Percentiles rank a stretch among this genome's conserved stretches.
Evolutionary conservation across 2,888 invertebrate genomes (phyloP).

Genomic region (Drosophila longiperda): DNA sequence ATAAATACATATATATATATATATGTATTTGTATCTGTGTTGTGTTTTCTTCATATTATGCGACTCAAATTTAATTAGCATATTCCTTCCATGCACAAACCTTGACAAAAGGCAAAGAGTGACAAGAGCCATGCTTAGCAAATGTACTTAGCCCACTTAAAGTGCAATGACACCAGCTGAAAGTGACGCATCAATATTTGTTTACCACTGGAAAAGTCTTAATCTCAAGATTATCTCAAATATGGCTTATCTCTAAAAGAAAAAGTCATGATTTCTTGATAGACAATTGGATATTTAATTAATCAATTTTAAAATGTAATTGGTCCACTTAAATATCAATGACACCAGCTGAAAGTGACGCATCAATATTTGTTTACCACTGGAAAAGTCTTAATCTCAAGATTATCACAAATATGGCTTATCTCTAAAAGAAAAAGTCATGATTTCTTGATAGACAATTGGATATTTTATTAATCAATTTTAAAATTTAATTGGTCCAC

Average conservation of each 20-base stretch:
- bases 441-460: neutral
- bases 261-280: neutral
- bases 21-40: slow-evolving; percentile 1
- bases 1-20: neutral
- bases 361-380: no score
- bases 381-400: neutral
- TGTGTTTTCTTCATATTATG: slow-evolving; percentile 16
- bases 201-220: neutral
- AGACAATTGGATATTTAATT: neutral
- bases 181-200: slow-evolving; percentile 6
- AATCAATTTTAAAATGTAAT: neutral
- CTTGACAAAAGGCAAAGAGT: slow-evolving; percentile 34
- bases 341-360: neutral
- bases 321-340: neutral
- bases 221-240: neutral
- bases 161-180: slow-evolving; percentile 28
- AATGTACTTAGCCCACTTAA: slow-evolving; percentile 18
- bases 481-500: neutral
- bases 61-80: slow-evolving; percentile 51
- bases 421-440: neutral
- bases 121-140: slow-evolving; percentile 7
- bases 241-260: neutral
- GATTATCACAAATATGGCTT: neutral
- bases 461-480: neutral
- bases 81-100: slow-evolving; percentile 48